Base-by-base conservation (phyloP, 2,113 vertebrate genomes). In the Lophotis ruficrista region DNA sequence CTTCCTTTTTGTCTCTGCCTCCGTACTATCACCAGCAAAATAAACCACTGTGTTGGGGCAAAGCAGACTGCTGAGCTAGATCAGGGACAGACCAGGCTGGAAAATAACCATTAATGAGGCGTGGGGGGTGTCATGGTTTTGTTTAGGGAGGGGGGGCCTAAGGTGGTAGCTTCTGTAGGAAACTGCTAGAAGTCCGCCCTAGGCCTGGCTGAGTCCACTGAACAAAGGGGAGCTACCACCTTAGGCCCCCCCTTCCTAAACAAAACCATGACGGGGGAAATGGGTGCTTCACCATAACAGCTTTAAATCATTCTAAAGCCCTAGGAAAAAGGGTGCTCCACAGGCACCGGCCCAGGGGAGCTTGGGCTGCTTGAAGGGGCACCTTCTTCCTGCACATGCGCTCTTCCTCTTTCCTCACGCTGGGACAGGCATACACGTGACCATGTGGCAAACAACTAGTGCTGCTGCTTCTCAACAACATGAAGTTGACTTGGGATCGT, bases 351-450 rank as follows among this genome's bases (percentile, higher is more conserved):
- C 38, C 56, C 30, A 30, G 37, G 11, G 7, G 6, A 4, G 5
- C 4, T 1, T 8, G 33, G 41, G 38, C 45, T 43, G 53, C 56
- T 12, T 14, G 19, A 17, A 68, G 30, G 33, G 65, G 3, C 60
- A 86, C 27, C 54, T 83, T 19, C 78, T 41, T 23, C 58, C 83
- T 25, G 22, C 9, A 7, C 10, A 45, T 12, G 1, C 6, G 4
- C 57, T 25, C 33, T 7, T 23, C 54, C 28, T 80, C 30, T 57
- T 27, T 50, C 64, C 14, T 50, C 61, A 3, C 0, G 1, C 47
- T 60, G 57, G 24, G 33, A 37, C 2, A 7, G 51, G 65, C n/a
- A n/a, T 16, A 30, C 21, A 1, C 0, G 4, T 5, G 30, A 14
- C 70, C 8, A 30, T 30, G 21, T 0, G 13, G 38, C 43, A 69